Base-by-base conservation (phyloP, 2,113 vertebrate species). In the Crotalus tigris region DNA sequence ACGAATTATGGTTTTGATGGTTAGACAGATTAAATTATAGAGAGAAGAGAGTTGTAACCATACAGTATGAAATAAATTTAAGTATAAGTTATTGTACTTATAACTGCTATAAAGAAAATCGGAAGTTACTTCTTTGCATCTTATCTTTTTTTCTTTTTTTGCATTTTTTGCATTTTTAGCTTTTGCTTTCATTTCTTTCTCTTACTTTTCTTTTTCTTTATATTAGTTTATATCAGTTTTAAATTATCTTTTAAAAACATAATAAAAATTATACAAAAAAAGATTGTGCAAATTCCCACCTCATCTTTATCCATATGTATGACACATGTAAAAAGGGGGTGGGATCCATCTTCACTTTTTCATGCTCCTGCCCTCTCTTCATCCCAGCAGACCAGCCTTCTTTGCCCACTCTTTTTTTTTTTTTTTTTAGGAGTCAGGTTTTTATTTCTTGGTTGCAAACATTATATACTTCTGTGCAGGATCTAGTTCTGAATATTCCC, bases 371-470 rank as follows among this genome's bases (percentile, higher is more conserved):
- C 33, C 33, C 33, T 81, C 2, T 81, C 17, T 9, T 7, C 17
- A 44, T 81, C 75, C 33, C 75, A 81, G 17, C 33, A 81, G 75
- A 81, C 33, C 17, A 81, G 15, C 17, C 75, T 81, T 39, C 33
- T 21, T 3, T 44, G 33, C 23, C 3, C n/a, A 81, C 33, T 81
- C 75, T 81, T 81, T 49, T 49, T 49, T 49, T 81, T 0, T 0
- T 4, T 69, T 75, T 61, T 64, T 91, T 95, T 92, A 44, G 44
- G 94, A 81, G 29, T 86, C 69, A 51, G 90, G 88, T 93, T 59
- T 86, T 89, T 46, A 91, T 90, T 92, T 96, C 93, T 75, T 85
- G 85, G 94, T 87, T 93, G 85, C 92, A 96, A 92, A 96, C 89
- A 91, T 29, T 94, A 59, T 95, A 94, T 49, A 95, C 57, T 95